A percentile compares a stretch with the other conserved stretches of the same genome.
Evolutionary conservation across 2,888 invertebrate species (phyloP).

Genomic region (Ophonus ardosiacus): DNA sequence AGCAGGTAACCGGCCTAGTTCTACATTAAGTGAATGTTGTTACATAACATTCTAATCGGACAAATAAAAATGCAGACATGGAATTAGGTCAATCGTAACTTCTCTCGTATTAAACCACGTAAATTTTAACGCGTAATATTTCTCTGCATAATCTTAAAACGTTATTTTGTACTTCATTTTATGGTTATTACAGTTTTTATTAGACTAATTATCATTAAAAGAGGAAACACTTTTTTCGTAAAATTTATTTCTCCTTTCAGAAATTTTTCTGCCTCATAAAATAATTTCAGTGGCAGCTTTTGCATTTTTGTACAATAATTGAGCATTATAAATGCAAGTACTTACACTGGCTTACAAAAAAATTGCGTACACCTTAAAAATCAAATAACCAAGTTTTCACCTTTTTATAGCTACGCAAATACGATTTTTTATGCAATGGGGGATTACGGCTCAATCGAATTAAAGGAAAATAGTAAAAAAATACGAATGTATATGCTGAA

Average conservation of each 20-base stretch:
- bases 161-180: background rate
- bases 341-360: no score
- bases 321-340: no score
- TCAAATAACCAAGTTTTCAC: no score
- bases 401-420: no score
- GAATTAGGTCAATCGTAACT: conserved; percentile 12
- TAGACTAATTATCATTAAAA: conserved; percentile 25
- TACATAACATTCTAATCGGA: conserved; percentile 22
- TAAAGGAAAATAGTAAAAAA: no score
- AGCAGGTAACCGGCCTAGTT: conserved; percentile 20
- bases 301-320: no score
- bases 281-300: no score
- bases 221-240: conserved; percentile 9
- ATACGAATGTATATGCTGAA: no score
- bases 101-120: background rate
- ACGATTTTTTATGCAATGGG: no score
- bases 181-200: conserved; percentile 41
- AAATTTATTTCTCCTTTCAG: background rate
- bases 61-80: conserved; percentile 5
- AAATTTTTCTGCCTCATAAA: no score
- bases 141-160: conserved; percentile 10
- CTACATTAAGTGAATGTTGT: background rate
- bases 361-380: no score
- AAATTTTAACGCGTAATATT: background rate
- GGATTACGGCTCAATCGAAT: no score